phyloP scores from a whole-genome alignment of 2,797 vertebrate species.

The Argya squamiceps region DNA sequence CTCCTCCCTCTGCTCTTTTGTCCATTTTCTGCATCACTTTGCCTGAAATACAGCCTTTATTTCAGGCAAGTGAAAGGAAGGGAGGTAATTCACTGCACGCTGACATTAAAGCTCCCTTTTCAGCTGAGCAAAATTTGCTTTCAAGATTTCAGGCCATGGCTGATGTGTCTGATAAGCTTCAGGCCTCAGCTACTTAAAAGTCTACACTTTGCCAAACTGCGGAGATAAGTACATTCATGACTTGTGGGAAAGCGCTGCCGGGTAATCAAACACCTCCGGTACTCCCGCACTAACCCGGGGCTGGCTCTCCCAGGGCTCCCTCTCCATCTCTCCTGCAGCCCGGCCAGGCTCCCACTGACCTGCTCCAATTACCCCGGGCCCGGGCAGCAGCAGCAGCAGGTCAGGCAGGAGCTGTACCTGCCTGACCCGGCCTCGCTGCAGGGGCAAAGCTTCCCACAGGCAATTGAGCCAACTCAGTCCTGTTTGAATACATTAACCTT shows the following conservation, averaged over 20 bases:
- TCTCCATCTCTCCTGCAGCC: not conserved
- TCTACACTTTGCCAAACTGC: not conserved
- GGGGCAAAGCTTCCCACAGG: not conserved
- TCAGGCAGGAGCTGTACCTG: not conserved
- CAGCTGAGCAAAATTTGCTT: not conserved
- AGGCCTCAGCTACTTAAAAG: conserved; percentile 21
- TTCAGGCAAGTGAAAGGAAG: conserved; percentile 3
- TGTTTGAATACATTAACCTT: not conserved
- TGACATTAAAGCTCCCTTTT: not conserved
- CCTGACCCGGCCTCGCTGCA: not conserved
- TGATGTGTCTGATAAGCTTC: conserved; percentile 19
- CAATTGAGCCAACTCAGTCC: not conserved
- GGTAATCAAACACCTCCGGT: not conserved
- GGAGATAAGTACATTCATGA: not conserved
- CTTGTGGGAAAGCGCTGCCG: not conserved
- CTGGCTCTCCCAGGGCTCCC: not conserved
- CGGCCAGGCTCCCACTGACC: not conserved
- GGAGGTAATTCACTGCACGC: not conserved
- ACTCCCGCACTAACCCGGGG: not conserved
- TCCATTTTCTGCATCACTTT: not conserved
- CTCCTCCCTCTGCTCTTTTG: not conserved
- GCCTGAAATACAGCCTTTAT: conserved; percentile 7
- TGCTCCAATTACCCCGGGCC: not conserved
- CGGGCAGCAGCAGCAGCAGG: fast-evolving
- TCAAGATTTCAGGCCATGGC: conserved; percentile 16